Conservation (phyloP, 2,888 invertebrate species). For the Drosophila anomalipes region DNA sequence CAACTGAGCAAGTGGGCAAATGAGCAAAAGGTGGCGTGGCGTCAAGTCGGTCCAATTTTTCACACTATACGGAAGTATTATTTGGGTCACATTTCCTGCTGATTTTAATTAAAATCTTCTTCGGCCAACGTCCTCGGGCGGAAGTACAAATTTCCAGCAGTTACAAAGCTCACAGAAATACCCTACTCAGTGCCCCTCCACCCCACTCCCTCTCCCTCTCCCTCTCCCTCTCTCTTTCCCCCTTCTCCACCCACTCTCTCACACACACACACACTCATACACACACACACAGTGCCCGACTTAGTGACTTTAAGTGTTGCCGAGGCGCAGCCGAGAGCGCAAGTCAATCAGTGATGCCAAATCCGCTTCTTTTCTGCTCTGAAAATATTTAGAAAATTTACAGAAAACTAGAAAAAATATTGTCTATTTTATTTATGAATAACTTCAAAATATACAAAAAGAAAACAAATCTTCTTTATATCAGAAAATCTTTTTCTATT, state of each 20-base stretch:
- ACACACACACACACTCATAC: neutral
- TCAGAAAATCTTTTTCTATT: neutral
- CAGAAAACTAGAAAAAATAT: neutral
- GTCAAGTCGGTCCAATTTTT: slow-evolving; percentile 62
- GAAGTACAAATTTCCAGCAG: slow-evolving; percentile 76
- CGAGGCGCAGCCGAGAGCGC: slow-evolving; percentile 32
- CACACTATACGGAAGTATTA: slow-evolving; percentile 80
- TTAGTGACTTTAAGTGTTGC: slow-evolving; percentile 51
- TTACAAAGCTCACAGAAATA: slow-evolving; percentile 61
- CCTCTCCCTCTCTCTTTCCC: neutral
- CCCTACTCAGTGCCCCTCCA: slow-evolving; percentile 10
- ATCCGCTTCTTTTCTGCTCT: neutral
- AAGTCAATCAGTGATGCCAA: slow-evolving; percentile 15
- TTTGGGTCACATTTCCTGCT: slow-evolving; percentile 81
- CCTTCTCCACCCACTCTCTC: neutral
- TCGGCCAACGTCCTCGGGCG: slow-evolving; percentile 51
- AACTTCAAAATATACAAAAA: neutral
- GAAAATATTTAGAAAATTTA: neutral
- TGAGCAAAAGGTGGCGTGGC: slow-evolving; percentile 10
- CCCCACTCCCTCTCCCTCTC: neutral
- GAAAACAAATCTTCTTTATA: neutral
- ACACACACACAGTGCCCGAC: slow-evolving; percentile 29
- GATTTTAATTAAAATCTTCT: slow-evolving; percentile 80
- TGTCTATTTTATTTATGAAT: neutral
- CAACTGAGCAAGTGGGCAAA: slow-evolving; percentile 59